Evolutionary conservation across 2,888 invertebrate genomes (phyloP), one percentile per base, ranked within the genome.

Genomic region (Gisinianus flammeolus): DNA sequence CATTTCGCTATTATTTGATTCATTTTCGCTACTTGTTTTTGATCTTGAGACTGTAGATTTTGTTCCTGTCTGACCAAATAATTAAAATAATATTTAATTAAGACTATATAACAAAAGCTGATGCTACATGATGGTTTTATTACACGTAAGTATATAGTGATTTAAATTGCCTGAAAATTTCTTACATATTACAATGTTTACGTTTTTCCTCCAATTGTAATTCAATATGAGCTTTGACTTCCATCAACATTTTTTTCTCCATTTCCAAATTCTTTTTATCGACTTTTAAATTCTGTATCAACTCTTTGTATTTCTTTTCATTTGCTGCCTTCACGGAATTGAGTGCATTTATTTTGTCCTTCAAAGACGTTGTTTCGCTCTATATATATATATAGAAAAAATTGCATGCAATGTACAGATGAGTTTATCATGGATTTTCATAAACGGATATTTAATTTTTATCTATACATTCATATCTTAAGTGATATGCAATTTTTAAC

Each of bases 1-100:
- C 77, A 81, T 71, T 79, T 81, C 24, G 72, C 79, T 64, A 80
- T 74, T 30, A 79, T 6, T 62, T 68, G 75, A 52, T 79, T 76
- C n/a, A 81, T 5, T 56, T 83, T 80, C 1, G 62, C 16, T 22
- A 67, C 44, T n/a, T 74, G 72, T 58, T 79, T 83, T 2, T 72
- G 54, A 24, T 79, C 64, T 31, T 76, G 64, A 12, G 64, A 44
- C 10, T 66, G 72, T 12, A 75, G 31, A 28, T 26, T 64, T 54
- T 73, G 71, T 62, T 79, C 73, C 30, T 64, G 77, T 31, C 74
- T 70, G 12, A 31, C 19, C 12, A 52, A 10, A 64, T 62, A 73
- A 35, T 62, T 19, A 64, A 73, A 70, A 16, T 52, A 19, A 52
- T 28, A 26, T 52, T 16, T 12, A 52, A 24, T 19, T 24, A 33